phyloP scores from a whole-genome alignment of 2,113 vertebrate genomes.

The Plectropomus leopardus region DNA sequence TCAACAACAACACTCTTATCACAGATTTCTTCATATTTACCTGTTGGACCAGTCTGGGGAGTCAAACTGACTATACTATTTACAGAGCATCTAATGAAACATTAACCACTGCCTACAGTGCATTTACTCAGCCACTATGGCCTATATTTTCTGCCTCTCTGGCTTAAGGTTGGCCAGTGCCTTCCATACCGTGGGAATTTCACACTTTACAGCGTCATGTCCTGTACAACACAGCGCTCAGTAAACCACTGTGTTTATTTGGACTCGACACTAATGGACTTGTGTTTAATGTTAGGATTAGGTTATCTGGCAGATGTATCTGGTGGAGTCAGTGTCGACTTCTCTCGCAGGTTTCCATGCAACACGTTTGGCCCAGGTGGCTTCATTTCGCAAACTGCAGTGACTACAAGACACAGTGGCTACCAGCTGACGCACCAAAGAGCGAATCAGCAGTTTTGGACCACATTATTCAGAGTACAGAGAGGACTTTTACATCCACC shows the following conservation, averaged over 20 bases:
- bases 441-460: constrained; percentile 48
- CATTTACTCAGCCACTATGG: constrained; percentile 48
- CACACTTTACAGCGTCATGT: not conserved
- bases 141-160: constrained; percentile 10
- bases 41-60: not conserved
- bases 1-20: constrained; percentile 6
- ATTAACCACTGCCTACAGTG: constrained; percentile 65
- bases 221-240: not conserved
- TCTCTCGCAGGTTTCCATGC: constrained; percentile 49
- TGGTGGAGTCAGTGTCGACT: not conserved
- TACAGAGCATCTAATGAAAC: constrained; percentile 55
- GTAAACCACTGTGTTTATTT: constrained; percentile 42
- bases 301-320: constrained; percentile 41
- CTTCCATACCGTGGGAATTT: constrained; percentile 8
- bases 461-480: constrained; percentile 11
- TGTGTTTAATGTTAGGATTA: constrained; percentile 52
- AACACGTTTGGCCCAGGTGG: constrained; percentile 45
- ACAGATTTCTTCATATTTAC: not conserved
- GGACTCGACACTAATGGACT: constrained; percentile 48
- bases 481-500: constrained; percentile 15
- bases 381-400: constrained; percentile 52
- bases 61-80: constrained; percentile 13
- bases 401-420: constrained; percentile 8
- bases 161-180: not conserved
- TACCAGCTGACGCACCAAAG: constrained; percentile 17